Evolutionary conservation across 2,888 invertebrate genomes (phyloP).

Genomic region (Drosophila percnosoma): DNA sequence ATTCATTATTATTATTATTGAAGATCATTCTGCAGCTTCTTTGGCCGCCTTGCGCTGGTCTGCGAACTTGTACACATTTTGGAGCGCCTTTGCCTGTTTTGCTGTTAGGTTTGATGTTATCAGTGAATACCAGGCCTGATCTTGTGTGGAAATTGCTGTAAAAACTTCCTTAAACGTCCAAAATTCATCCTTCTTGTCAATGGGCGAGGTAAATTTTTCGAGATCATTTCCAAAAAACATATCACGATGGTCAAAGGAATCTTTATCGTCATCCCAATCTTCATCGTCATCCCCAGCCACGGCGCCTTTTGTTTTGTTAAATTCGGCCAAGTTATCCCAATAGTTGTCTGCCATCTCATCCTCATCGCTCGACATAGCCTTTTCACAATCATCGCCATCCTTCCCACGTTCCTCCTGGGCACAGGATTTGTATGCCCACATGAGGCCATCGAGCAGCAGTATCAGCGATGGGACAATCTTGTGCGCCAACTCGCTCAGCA

Average conservation of each 20-base stretch:
- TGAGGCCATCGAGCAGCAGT: conserved; percentile 96
- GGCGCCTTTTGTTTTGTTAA: conserved; percentile 86
- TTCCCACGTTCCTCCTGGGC: no score
- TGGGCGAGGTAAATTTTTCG: conserved; percentile 95
- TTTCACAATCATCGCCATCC: no score
- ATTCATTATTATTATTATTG: no score
- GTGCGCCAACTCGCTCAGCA: conserved; percentile 90
- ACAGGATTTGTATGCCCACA: conserved; percentile 90
- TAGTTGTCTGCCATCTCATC: no score
- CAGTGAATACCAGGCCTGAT: conserved; percentile 93
- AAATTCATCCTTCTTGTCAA: conserved; percentile 98
- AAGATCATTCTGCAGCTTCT: conserved; percentile 78
- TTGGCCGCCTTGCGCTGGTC: conserved; percentile 97
- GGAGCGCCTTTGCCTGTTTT: conserved; percentile 93
- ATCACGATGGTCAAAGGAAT: conserved; percentile 79
- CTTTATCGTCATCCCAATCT: conserved; percentile 88
- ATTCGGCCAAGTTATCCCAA: no score
- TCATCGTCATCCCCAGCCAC: conserved; percentile 88
- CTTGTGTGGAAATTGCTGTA: conserved; percentile 88
- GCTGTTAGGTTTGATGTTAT: conserved; percentile 91
- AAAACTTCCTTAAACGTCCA: conserved; percentile 95
- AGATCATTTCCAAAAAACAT: conserved; percentile 87
- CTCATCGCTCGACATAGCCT: no score
- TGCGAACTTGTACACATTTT: conserved; percentile 93
- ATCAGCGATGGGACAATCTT: conserved; percentile 95